A percentile compares a stretch with the other conserved stretches of the same genome.
Evolutionary conservation across 2,797 vertebrate species (phyloP).

Genomic region (Hyperoplus immaculatus): DNA sequence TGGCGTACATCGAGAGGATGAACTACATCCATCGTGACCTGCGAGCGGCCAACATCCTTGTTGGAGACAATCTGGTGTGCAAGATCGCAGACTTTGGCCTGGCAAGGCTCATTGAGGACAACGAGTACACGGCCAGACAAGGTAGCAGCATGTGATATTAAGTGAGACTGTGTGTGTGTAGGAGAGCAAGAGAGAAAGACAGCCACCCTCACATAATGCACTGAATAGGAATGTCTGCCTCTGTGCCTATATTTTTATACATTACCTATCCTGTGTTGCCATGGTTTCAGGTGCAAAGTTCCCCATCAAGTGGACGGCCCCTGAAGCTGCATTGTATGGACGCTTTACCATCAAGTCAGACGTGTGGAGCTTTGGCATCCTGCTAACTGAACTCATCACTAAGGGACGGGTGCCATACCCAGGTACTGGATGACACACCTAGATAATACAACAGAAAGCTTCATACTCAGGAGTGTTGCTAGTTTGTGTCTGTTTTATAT

Average conservation of each 20-base stretch:
- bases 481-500: neutral
- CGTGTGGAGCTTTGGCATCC: constrained; percentile 97
- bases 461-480: neutral
- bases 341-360: constrained; percentile 98
- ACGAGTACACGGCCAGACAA: constrained; percentile 96
- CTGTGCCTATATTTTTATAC: constrained; percentile 66
- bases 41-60: constrained; percentile 97
- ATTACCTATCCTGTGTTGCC: constrained; percentile 69
- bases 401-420: constrained; percentile 97
- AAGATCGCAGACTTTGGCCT: constrained; percentile 98
- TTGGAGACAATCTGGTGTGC: constrained; percentile 94
- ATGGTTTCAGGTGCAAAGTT: constrained; percentile 94
- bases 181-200: neutral
- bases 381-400: constrained; percentile 95
- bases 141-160: constrained; percentile 79
- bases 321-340: constrained; percentile 94
- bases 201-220: constrained; percentile 15
- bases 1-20: constrained; percentile 98
- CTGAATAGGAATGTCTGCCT: constrained; percentile 58
- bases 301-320: constrained; percentile 98
- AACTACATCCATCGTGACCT: constrained; percentile 98
- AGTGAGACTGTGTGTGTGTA: constrained; percentile 5
- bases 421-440: constrained; percentile 79
- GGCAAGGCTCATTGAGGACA: constrained; percentile 95
- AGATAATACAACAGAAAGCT: neutral